A percentile compares a stretch with the other conserved stretches of the same genome.
These are phyloP conservation scores for Ophion obscuratus DNA, from an alignment of 2,888 invertebrate genomes.

Conservation along the genomic window DNA sequence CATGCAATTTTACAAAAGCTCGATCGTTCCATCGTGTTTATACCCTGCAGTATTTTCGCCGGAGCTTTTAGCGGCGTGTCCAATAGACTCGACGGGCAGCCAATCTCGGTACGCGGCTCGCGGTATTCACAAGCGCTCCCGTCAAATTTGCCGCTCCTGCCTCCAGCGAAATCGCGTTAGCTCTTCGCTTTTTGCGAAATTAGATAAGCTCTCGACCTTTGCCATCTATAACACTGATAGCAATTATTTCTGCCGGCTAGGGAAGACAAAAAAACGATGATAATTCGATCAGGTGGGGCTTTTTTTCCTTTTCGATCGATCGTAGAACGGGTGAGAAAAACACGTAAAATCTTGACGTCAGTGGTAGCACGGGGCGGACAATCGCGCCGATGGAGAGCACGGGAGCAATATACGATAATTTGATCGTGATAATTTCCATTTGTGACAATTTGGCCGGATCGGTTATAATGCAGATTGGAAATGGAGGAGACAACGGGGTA, in stretches of 20 bases:
- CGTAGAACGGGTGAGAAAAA: too few species aligned
- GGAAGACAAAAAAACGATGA: neutral
- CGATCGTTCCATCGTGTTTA: neutral
- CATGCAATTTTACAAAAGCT: too few species aligned
- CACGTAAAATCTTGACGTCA: too few species aligned
- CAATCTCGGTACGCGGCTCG: conserved; percentile 25
- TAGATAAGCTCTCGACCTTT: conserved; percentile 63
- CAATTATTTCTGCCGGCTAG: conserved; percentile 13
- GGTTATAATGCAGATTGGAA: too few species aligned
- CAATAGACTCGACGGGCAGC: neutral
- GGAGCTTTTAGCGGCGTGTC: too few species aligned
- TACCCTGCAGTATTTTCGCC: neutral
- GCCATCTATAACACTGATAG: conserved; percentile 7
- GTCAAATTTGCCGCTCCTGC: conserved; percentile 11
- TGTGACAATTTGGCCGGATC: too few species aligned
- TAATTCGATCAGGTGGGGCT: neutral
- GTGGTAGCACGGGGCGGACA: too few species aligned
- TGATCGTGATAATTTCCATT: too few species aligned
- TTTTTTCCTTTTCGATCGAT: too few species aligned
- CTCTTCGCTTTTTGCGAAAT: conserved; percentile 49
- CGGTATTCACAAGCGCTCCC: neutral
- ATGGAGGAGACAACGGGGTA: too few species aligned
- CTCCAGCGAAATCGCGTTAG: conserved; percentile 30
- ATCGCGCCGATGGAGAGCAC: too few species aligned
- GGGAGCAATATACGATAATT: too few species aligned